Evolutionary conservation across 1,140 invertebrate genomes (phyloP), one percentile per base, ranked within the genome.

Genomic region (Lasioglossum albipes): DNA sequence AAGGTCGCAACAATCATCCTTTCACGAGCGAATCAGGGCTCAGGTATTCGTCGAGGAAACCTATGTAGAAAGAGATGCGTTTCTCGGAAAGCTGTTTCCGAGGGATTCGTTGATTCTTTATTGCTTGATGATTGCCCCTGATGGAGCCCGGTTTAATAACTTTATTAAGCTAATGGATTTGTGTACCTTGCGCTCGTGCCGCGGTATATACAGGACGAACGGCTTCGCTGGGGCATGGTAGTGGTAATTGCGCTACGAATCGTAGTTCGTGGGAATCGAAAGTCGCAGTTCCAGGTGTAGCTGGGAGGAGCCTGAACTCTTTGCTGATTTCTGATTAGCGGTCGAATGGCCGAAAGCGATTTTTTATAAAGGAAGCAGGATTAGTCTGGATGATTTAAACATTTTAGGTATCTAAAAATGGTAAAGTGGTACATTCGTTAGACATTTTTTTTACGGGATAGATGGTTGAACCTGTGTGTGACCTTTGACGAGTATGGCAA

Each of bases 81-180:
- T 80, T 69, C 72, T n/a, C 13, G 42, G 65, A 69, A 52, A 62
- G 74, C 18, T 27, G 49, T 52, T 36, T 36, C 45, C 45, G 45
- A 68, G 10, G 7, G 16, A 1, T 20, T 54, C 13, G 57, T n/a
- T 49, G 2, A 49, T 49, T 49, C 54, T 10, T 2, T 22, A 12
- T 67, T 49, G 65, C 54, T n/a, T 12, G 27, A 54, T n/a, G 76
- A 65, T 79, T 45, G 20, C 52, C 22, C 31, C 31, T 36, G 49
- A 79, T 79, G 45, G 62, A 2, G 70, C 22, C 13, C 57, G 45
- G 36, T n/a, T 66, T 74, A 74, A 74, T 66, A 66, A 74, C 70
- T 79, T 66, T 74, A 74, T 79, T 66, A 66, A 36, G 62, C 52
- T 79, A 74, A 74, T 57, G 10, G 77, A n/a, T 10, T 31, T 36